Evolutionary conservation across 1,140 invertebrate species (phyloP).

Genomic region (Drosophila saltans): DNA sequence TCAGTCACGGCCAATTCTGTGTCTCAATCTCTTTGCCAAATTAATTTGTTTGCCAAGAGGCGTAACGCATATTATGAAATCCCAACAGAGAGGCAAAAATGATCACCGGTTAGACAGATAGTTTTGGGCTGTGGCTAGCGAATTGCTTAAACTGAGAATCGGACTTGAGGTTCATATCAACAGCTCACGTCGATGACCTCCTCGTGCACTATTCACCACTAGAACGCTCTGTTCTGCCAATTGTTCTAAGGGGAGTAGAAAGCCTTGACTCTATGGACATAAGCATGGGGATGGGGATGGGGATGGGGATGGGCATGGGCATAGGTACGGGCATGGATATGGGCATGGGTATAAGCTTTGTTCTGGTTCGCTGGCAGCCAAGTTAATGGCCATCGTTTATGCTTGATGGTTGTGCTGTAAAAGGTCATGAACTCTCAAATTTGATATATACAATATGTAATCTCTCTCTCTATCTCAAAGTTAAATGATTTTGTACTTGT

Average conservation of each 20-base stretch:
- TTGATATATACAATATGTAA: constrained; percentile 34
- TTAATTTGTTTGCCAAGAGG: constrained; percentile 63
- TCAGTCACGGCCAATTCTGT: constrained; percentile 34
- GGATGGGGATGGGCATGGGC: neutral
- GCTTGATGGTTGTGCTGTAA: constrained; percentile 57
- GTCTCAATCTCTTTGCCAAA: constrained; percentile 47
- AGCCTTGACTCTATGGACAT: neutral
- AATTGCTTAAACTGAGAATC: constrained; percentile 7
- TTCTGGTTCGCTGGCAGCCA: constrained; percentile 67
- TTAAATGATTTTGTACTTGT: constrained; percentile 15
- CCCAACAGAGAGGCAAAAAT: constrained; percentile 30
- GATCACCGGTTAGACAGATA: constrained; percentile 18
- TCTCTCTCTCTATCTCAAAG: constrained; percentile 2
- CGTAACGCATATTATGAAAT: constrained; percentile 54
- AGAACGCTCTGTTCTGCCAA: constrained; percentile 33
- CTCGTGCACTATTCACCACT: constrained; percentile 51
- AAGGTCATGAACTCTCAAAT: constrained; percentile 71
- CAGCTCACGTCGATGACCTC: constrained; percentile 62
- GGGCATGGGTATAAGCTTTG: constrained; percentile 23
- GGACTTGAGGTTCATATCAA: constrained; percentile 27
- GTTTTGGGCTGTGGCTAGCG: constrained; percentile 25
- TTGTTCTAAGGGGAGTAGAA: constrained; percentile 33
- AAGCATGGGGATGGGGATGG: neutral
- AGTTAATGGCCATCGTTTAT: constrained; percentile 72
- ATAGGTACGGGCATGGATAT: neutral